These are phyloP conservation scores for Lasioglossum morio DNA, from an alignment of 2,888 invertebrate genomes.

Conservation along the genomic window DNA sequence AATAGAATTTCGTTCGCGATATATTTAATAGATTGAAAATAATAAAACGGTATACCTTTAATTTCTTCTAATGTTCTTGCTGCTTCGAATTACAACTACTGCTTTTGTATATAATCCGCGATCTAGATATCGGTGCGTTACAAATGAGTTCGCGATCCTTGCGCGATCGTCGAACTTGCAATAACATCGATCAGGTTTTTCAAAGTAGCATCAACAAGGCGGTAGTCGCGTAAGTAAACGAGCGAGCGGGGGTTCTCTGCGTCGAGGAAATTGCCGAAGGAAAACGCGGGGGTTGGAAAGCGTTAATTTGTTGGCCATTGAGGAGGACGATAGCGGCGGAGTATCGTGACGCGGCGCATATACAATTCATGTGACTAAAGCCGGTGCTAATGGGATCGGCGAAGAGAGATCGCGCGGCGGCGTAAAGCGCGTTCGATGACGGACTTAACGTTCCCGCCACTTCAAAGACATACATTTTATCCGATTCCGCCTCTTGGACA, in stretches of 20 bases:
- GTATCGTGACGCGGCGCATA: slow-evolving; percentile 57
- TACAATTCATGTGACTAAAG: slow-evolving; percentile 61
- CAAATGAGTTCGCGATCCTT: too few relatives aligned
- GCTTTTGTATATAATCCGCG: too few relatives aligned
- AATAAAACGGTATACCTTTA: too few relatives aligned
- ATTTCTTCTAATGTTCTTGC: too few relatives aligned
- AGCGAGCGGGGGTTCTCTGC: neutral
- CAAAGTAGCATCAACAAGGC: neutral
- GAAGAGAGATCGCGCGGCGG: slow-evolving; percentile 49
- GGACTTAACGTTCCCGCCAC: slow-evolving; percentile 43
- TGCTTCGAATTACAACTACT: too few relatives aligned
- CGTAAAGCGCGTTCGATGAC: slow-evolving; percentile 47
- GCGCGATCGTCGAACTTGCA: too few relatives aligned
- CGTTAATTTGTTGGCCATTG: slow-evolving; percentile 45
- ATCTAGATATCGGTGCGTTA: too few relatives aligned
- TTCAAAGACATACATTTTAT: slow-evolving; percentile 42
- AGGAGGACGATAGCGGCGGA: slow-evolving; percentile 44
- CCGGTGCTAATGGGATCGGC: slow-evolving; percentile 56
- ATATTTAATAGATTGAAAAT: too few relatives aligned
- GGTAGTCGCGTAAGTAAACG: neutral
- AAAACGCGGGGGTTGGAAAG: slow-evolving; percentile 13
- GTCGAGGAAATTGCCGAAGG: slow-evolving; percentile 25
- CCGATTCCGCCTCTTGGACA: slow-evolving; percentile 26
- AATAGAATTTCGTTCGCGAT: too few relatives aligned
- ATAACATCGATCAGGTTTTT: neutral